Base-by-base conservation (phyloP, 2,888 invertebrate species). In the Sesamia inferens region DNA sequence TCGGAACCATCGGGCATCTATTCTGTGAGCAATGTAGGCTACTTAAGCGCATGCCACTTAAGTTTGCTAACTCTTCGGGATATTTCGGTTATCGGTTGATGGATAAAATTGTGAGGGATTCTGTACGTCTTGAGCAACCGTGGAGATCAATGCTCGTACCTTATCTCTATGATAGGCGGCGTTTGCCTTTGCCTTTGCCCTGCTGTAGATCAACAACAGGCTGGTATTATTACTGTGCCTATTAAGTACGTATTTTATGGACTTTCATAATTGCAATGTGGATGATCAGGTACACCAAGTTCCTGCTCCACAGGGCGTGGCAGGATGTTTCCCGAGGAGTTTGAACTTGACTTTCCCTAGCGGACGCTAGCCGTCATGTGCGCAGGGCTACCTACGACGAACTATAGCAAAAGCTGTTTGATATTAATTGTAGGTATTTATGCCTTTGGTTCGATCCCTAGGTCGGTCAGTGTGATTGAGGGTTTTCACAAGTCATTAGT, bases 341-440 rank as follows among this genome's bases (percentile, higher is more conserved):
- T 93, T 93, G 94, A 93, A 94, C 94, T 93, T 94, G 93, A 92
- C 95, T 95, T 95, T 95, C 95, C 92, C 94, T 89, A 80, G 48
- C 78, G 81, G 74, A 85, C 77, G 71, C 71, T 70, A 58, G 77
- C 68, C 71, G 66, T 24, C 55, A 73, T 76, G 74, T 64, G 65
- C 55, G 63, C 73, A 72, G 3, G 80, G 47, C 66, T 86, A 11
- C 55, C 59, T 89, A 81, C 84, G 87, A 24, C 89, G 89, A 92
- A 90, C 82, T n/a, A 24, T 14, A 42, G 1, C 10, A 42, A 48
- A 62, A 54, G 55, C 14, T 8, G 16, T 8, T 59, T 42, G 2
- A 44, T 10, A 54, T n/a, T n/a, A n/a, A n/a, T n/a, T 24, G 2
- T 10, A 31, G 31, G 31, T 31, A 31, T 3, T 3, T 31, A 5